phyloP scores from a whole-genome alignment of 2,888 invertebrate genomes.

The Automeris io region DNA sequence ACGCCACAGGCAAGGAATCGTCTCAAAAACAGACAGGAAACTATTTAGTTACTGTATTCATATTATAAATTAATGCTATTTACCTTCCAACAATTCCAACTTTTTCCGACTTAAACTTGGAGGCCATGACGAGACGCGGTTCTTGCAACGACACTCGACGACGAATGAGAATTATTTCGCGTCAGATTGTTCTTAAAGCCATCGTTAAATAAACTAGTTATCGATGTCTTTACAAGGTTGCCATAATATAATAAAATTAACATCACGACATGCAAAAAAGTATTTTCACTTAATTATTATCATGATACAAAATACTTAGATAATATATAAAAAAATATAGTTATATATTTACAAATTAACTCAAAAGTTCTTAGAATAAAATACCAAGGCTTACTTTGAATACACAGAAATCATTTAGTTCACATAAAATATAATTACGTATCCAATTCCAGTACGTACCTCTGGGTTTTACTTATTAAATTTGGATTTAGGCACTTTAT shows the following conservation, averaged over 20 bases:
- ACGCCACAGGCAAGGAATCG: no score
- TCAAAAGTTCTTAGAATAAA: no score
- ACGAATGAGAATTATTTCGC: slow-evolving; percentile 32
- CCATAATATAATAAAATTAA: slow-evolving; percentile 10
- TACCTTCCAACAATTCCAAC: slow-evolving; percentile 88
- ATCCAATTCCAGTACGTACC: no score
- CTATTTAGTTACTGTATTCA: no score
- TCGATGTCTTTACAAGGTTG: slow-evolving; percentile 25
- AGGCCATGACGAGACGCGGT: slow-evolving; percentile 36
- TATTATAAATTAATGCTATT: slow-evolving; percentile 15
- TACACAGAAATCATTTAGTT: no score
- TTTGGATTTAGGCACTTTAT: no score
- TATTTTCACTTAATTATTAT: not conserved
- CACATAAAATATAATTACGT: no score
- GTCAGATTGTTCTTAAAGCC: slow-evolving; percentile 25
- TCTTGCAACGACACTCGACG: slow-evolving; percentile 25
- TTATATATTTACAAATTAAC: no score
- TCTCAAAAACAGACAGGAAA: no score
- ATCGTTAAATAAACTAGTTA: slow-evolving; percentile 33
- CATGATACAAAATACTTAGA: not conserved
- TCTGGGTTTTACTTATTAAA: no score
- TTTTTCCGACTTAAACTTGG: slow-evolving; percentile 76
- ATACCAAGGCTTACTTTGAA: no score
- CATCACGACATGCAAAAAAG: slow-evolving; percentile 8
- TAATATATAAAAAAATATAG: no score